Evolutionary conservation across 2,797 vertebrate species (phyloP).

Genomic region (Siniperca scherzeri): DNA sequence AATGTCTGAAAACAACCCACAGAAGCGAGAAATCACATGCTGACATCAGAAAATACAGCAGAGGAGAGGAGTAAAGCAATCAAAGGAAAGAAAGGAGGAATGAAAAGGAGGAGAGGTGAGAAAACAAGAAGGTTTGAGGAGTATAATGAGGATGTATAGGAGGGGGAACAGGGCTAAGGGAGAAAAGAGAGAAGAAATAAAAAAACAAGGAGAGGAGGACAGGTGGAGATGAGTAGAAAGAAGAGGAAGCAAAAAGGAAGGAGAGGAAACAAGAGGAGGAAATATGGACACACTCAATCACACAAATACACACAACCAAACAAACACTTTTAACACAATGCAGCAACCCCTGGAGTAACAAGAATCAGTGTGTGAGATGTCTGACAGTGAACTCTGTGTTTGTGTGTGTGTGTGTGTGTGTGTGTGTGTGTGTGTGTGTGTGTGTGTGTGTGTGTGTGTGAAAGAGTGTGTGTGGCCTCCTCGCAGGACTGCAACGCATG

Average conservation of each 20-base stretch:
- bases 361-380: slow-evolving; percentile 52
- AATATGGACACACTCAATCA: neutral
- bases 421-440: slow-evolving; percentile 10
- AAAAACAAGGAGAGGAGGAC: neutral
- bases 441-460: slow-evolving; percentile 6
- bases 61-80: neutral
- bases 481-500: slow-evolving; percentile 44
- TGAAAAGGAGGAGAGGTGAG: neutral
- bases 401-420: slow-evolving; percentile 7
- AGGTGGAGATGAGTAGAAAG: neutral
- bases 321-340: slow-evolving; percentile 45
- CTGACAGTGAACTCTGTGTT: slow-evolving; percentile 34
- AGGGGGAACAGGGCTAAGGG: too few relatives aligned
- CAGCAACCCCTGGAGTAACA: slow-evolving; percentile 45
- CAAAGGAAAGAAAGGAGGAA: neutral
- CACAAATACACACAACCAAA: slow-evolving; percentile 8
- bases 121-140: neutral
- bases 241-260: neutral
- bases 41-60: neutral
- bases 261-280: neutral
- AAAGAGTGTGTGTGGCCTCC: slow-evolving; percentile 4
- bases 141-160: neutral
- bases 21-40: slow-evolving; percentile 9
- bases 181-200: too few relatives aligned
- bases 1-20: slow-evolving; percentile 20